These are phyloP conservation scores for Tipula lateralis DNA, from an alignment of 2,888 invertebrate species.

Conservation along the genomic window DNA sequence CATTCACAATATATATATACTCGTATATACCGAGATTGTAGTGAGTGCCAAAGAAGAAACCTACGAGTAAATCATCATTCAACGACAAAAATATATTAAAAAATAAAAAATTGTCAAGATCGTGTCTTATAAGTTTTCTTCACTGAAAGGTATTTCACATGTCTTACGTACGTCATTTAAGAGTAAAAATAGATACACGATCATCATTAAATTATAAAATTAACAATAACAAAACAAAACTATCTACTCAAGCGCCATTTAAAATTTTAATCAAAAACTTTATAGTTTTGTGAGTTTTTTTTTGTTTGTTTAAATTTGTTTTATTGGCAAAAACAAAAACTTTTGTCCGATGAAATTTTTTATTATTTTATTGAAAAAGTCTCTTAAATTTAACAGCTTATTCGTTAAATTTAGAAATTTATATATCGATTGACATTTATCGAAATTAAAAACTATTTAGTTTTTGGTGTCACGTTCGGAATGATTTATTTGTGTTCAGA, in stretches of 20 bases:
- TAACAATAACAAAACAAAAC: not conserved
- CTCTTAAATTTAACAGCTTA: not conserved
- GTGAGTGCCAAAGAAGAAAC: not conserved
- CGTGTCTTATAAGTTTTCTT: not conserved
- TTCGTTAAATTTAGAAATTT: not conserved
- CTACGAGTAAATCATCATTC: not conserved
- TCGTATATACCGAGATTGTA: no score
- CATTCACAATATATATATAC: not conserved
- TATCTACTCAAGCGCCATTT: not conserved
- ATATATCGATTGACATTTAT: not conserved
- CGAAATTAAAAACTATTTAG: not conserved
- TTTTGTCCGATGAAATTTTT: not conserved
- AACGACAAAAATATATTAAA: not conserved
- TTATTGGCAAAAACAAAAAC: not conserved
- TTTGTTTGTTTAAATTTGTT: not conserved
- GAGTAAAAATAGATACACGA: not conserved
- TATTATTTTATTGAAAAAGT: not conserved
- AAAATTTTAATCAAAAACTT: not conserved
- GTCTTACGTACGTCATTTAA: not conserved
- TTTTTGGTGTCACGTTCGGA: not conserved
- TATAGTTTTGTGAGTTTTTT: not conserved
- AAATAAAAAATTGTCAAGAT: not conserved
- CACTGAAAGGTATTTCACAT: not conserved
- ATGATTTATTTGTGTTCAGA: conserved; percentile 11
- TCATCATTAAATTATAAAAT: conserved; percentile 5